Percentiles rank a stretch among this genome's conserved stretches.
These are phyloP conservation scores for Micronycteris hirsuta DNA, from an alignment of 2,113 vertebrate genomes.

Conservation along the genomic window DNA sequence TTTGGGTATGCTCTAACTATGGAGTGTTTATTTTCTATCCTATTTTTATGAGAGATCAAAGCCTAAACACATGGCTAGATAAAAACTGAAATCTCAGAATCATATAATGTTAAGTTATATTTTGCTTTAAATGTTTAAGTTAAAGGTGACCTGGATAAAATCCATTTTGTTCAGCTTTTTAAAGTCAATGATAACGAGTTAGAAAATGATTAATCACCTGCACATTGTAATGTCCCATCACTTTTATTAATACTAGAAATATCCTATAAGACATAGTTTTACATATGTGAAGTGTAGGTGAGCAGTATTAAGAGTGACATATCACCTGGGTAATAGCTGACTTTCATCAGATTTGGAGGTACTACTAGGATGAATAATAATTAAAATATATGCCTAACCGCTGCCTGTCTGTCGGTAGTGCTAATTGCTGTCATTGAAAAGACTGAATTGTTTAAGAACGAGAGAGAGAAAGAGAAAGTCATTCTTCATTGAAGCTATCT, in stretches of 20 bases:
- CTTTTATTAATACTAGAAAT: conserved; percentile 79
- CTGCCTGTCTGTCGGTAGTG: conserved; percentile 83
- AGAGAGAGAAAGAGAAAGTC: conserved; percentile 77
- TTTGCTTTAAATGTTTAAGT: conserved; percentile 76
- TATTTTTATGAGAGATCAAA: conserved; percentile 74
- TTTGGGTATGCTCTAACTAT: not conserved
- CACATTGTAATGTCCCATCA: conserved; percentile 74
- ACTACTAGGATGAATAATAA: conserved; percentile 84
- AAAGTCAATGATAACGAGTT: conserved; percentile 74
- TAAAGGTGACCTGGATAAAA: conserved; percentile 71
- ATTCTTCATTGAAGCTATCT: conserved; percentile 84
- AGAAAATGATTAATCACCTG: conserved; percentile 77
- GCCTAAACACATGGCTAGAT: conserved; percentile 62
- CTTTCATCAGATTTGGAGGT: conserved; percentile 79
- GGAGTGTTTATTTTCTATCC: not conserved
- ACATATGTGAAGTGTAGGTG: conserved; percentile 76
- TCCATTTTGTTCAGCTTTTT: conserved; percentile 77
- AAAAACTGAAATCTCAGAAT: conserved; percentile 74
- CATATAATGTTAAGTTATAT: conserved; percentile 73
- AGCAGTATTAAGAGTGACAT: conserved; percentile 79
- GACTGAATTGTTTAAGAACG: conserved; percentile 81
- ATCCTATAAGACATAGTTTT: conserved; percentile 77
- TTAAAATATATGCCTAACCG: conserved; percentile 87
- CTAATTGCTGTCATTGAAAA: conserved; percentile 88
- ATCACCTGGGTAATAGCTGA: conserved; percentile 80